phyloP scores from a whole-genome alignment of 2,888 invertebrate species.

The Encarsia formosa region DNA sequence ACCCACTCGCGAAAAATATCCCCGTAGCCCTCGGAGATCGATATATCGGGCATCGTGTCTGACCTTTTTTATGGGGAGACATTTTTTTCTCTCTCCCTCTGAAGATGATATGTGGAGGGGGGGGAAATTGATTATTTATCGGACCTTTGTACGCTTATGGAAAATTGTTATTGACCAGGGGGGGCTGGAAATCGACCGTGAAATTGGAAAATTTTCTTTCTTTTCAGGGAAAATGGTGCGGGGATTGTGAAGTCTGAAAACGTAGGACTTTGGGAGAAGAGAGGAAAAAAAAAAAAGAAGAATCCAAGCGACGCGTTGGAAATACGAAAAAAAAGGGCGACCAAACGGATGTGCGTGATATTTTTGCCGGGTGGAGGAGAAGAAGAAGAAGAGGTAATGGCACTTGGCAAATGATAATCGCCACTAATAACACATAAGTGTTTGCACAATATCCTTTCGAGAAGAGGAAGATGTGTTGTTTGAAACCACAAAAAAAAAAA shows the following conservation, averaged over 20 bases:
- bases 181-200: neutral
- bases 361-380: neutral
- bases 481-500: too few relatives aligned
- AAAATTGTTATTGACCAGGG: neutral
- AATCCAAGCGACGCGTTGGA: slow-evolving; percentile 2
- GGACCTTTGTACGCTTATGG: neutral
- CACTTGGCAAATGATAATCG: slow-evolving; percentile 26
- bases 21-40: neutral
- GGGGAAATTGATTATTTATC: slow-evolving; percentile 12
- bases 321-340: slow-evolving; percentile 2
- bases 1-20: too few relatives aligned
- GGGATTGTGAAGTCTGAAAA: too few relatives aligned
- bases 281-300: slow-evolving; percentile 1
- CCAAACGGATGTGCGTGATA: neutral
- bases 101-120: neutral
- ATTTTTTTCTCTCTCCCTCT: slow-evolving; percentile 1
- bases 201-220: too few relatives aligned
- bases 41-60: neutral
- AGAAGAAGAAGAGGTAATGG: slow-evolving; percentile 12
- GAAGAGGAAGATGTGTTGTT: slow-evolving; percentile 1
- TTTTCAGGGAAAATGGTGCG: too few relatives aligned
- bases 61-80: slow-evolving; percentile 6
- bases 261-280: neutral
- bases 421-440: slow-evolving; percentile 28
- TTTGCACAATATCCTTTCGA: slow-evolving; percentile 24